These are phyloP conservation scores for Orchesella cincta DNA, from an alignment of 1,140 invertebrate genomes.

Conservation along the genomic window DNA sequence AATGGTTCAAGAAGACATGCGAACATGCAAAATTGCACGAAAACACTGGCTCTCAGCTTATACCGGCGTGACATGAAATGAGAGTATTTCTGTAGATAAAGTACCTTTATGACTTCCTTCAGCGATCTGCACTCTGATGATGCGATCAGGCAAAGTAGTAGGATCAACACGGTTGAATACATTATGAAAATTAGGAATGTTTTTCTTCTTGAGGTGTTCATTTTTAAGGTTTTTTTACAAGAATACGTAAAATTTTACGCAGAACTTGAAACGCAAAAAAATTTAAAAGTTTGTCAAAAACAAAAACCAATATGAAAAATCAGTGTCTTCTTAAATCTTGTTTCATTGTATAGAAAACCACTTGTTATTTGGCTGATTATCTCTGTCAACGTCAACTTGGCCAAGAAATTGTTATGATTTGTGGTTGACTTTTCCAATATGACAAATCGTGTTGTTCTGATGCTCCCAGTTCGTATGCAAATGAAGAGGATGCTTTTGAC, in stretches of 20 bases:
- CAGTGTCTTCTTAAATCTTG: not conserved
- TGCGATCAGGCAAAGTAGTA: not conserved
- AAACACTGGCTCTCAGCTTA: not conserved
- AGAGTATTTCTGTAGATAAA: not conserved
- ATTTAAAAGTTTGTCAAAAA: not conserved
- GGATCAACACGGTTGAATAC: not conserved
- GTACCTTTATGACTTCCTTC: not conserved
- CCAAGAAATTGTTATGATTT: too few species aligned
- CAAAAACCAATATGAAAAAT: not conserved
- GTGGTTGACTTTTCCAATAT: too few species aligned
- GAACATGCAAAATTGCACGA: not conserved
- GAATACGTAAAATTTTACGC: not conserved
- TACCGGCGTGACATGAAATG: not conserved
- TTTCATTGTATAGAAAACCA: not conserved
- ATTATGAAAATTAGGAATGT: not conserved
- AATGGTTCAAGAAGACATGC: not conserved
- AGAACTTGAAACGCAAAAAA: not conserved
- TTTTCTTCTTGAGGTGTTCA: not conserved
- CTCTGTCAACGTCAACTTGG: not conserved
- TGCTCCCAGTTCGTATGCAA: too few species aligned
- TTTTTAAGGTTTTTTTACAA: not conserved
- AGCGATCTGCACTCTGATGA: not conserved
- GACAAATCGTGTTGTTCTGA: too few species aligned
- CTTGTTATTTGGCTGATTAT: not conserved
- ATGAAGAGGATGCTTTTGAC: too few species aligned